Evolutionary conservation across 1,140 invertebrate genomes (phyloP), one percentile per base, ranked within the genome.

Genomic region (Amyelois transitella): DNA sequence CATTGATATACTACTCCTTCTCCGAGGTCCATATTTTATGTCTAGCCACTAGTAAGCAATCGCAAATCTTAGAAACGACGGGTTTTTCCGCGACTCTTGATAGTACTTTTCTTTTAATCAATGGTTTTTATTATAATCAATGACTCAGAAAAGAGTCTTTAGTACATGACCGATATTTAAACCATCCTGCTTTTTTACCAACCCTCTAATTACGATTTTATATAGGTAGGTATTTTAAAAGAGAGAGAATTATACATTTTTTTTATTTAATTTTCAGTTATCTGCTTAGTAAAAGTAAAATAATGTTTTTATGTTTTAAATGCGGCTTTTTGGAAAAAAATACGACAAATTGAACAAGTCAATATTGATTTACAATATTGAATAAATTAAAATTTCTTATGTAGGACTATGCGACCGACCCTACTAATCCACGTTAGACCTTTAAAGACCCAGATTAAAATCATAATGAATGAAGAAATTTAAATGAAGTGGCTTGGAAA

Each of bases 401-500:
- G 22, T 22, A 10, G 18, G 44, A 45, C 18, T 6, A 28, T n/a
- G n/a, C 44, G 20, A 20, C 3, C 44, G 4, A 45, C 18, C 18
- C 44, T 14, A 45, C 20, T 45, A 20, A 45, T 45, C 44, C 32
- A 38, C 32, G 32, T 45, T 21, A n/a, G 47, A 25, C 47, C 47
- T 24, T 49, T 8, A 45, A 45, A 51, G 49, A 32, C 28, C 14
- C 17, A 17, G 49, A 51, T 51, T 51, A 43, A 24, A 53, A 50
- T 49, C 44, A 25, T 48, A 47, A 52, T 28, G 25, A 38, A 58
- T 58, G 38, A 47, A 50, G 44, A 47, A 47, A 48, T 44, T 48
- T 25, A 44, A 52, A 28, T 38, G 53, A 51, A 51, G 49, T 28
- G 25, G 18, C 17, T 14, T 12, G 24, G 24, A 19, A 51, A 51